phyloP scores from a whole-genome alignment of 2,888 invertebrate genomes.

The Caenorhabditis panamensis region DNA sequence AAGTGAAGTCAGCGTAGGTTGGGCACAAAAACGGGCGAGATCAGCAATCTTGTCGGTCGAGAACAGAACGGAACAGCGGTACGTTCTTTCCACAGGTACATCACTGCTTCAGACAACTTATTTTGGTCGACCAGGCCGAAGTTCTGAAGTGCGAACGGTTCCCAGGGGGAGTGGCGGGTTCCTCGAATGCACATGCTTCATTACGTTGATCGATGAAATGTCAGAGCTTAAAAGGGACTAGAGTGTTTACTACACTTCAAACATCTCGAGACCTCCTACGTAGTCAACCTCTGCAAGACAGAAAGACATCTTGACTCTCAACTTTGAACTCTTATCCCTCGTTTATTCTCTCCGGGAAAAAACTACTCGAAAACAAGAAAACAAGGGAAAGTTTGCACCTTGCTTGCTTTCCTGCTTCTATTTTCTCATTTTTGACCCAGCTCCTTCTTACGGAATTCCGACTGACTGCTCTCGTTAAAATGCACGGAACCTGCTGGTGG shows the following conservation, averaged over 20 bases:
- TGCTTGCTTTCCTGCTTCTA: not conserved
- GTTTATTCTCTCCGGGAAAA: not conserved
- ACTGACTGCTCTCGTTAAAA: constrained; percentile 10
- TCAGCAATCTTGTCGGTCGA: not conserved
- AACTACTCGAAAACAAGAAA: no score
- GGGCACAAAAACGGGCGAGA: not conserved
- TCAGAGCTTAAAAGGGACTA: not conserved
- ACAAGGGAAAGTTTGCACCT: not conserved
- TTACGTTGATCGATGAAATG: not conserved
- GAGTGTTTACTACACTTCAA: constrained; percentile 1
- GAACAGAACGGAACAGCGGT: not conserved
- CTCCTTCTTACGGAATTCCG: constrained; percentile 2
- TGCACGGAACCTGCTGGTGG: constrained; percentile 5
- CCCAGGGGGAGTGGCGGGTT: not conserved
- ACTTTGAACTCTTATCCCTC: not conserved
- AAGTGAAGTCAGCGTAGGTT: not conserved
- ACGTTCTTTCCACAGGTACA: not conserved
- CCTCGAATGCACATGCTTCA: constrained; percentile 6
- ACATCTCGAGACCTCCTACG: not conserved
- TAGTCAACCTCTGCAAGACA: not conserved
- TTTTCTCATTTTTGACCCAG: not conserved
- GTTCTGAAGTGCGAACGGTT: not conserved
- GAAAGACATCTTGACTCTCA: not conserved
- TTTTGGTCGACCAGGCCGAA: not conserved
- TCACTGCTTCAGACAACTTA: not conserved